These are phyloP conservation scores for Etheostoma spectabile DNA, from an alignment of 2,113 vertebrate species.

Conservation along the genomic window DNA sequence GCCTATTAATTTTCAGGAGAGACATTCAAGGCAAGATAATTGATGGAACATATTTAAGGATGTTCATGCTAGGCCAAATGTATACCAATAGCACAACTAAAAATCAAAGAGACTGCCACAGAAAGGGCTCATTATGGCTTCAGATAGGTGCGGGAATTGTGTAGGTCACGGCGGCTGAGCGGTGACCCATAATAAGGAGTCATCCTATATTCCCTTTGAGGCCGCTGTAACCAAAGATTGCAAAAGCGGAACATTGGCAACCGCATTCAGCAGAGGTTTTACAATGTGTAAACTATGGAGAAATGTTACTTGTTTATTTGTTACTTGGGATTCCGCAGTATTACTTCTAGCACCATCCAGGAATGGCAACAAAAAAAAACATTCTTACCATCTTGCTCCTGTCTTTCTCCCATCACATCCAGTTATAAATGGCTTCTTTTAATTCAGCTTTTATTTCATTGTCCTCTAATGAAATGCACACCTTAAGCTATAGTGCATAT, in stretches of 20 bases:
- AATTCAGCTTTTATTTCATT: neutral
- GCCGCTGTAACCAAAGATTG: neutral
- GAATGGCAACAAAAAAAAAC: neutral
- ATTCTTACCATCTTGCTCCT: neutral
- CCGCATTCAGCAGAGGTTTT: constrained; percentile 4
- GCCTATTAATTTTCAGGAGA: constrained; percentile 31
- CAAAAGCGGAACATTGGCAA: constrained; percentile 27
- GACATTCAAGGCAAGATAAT: constrained; percentile 8
- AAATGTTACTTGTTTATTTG: neutral
- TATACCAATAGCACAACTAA: constrained; percentile 23
- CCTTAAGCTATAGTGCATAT: too few species aligned
- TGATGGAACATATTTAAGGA: constrained; percentile 25
- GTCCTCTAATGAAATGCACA: too few species aligned
- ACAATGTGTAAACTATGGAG: neutral
- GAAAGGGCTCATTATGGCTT: constrained; percentile 56
- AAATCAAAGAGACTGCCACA: constrained; percentile 60
- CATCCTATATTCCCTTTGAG: constrained; percentile 27
- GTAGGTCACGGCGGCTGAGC: constrained; percentile 47
- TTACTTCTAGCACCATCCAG: neutral
- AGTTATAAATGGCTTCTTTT: neutral
- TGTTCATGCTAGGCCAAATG: constrained; percentile 25
- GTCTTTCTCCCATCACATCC: too few species aligned
- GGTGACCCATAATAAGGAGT: constrained; percentile 57
- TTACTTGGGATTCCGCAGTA: neutral
- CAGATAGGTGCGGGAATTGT: constrained; percentile 36